Evolutionary conservation across 2,113 vertebrate species (phyloP).

Genomic region (Pluvianellus socialis): DNA sequence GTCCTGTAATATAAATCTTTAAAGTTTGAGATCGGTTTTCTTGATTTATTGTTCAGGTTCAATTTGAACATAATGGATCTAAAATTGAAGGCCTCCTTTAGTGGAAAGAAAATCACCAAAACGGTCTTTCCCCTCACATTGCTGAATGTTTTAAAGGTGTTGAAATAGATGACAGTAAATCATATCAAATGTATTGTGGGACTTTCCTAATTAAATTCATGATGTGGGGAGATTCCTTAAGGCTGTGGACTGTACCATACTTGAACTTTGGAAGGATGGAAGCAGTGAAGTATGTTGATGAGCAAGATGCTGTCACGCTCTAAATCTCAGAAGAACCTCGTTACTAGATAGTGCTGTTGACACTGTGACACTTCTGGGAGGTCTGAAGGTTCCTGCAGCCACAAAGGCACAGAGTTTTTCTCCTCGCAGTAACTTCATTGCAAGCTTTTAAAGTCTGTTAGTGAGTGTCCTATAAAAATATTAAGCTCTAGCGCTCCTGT

Average conservation of each 20-base stretch:
- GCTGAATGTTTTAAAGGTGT: background rate
- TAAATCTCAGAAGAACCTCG: background rate
- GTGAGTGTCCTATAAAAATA: background rate
- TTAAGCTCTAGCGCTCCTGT: background rate
- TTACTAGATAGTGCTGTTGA: background rate
- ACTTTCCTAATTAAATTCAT: background rate
- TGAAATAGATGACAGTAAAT: background rate
- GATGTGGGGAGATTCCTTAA: background rate
- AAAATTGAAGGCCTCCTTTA: background rate
- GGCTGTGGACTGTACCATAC: background rate
- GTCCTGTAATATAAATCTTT: background rate
- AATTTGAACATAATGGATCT: background rate
- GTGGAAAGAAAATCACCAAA: background rate
- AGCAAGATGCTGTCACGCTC: background rate
- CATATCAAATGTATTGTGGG: background rate
- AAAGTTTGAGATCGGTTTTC: background rate
- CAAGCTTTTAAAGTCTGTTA: background rate
- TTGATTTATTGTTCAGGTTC: background rate
- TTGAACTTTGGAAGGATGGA: background rate
- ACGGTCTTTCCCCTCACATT: background rate
- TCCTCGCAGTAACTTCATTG: background rate
- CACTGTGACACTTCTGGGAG: background rate
- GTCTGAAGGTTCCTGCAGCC: background rate
- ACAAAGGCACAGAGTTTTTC: background rate
- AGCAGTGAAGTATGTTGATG: background rate